Percentiles rank a stretch among this genome's conserved stretches.
Evolutionary conservation across 1,140 invertebrate species (phyloP).

Genomic region (Pachyrhynchus sulphureomaculatus): DNA sequence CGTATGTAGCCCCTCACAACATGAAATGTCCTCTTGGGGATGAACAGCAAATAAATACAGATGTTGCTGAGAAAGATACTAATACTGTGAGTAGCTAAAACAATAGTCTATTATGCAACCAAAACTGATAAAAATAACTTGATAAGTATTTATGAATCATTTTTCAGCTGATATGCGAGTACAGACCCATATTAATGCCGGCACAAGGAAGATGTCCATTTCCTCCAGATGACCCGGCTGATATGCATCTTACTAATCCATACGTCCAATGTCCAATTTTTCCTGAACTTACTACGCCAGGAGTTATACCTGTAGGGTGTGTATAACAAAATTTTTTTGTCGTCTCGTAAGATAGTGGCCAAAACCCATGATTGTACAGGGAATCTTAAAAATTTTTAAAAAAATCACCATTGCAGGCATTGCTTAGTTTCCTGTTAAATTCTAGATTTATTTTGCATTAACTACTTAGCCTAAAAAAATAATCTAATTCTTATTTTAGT

Average conservation of each 20-base stretch:
- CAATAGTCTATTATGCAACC: background rate
- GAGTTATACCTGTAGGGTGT: background rate
- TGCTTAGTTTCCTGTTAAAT: too few species aligned
- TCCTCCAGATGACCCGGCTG: conserved; percentile 9
- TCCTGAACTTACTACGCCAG: background rate
- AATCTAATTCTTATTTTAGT: background rate
- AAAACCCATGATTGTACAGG: background rate
- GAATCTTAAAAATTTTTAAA: background rate
- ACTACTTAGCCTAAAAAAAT: too few species aligned
- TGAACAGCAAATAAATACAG: conserved; percentile 3
- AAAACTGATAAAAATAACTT: background rate
- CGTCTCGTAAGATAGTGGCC: background rate
- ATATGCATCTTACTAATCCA: conserved; percentile 1
- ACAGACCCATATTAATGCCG: background rate
- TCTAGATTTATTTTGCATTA: too few species aligned
- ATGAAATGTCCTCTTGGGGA: conserved; percentile 14
- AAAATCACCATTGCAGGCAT: background rate
- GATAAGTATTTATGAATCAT: background rate
- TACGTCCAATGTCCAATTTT: conserved; percentile 6
- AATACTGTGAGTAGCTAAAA: conserved; percentile 5
- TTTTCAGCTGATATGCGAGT: background rate
- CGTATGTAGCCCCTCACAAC: conserved; percentile 8
- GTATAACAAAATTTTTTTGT: background rate
- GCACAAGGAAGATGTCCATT: conserved; percentile 10
- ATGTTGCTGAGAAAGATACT: conserved; percentile 7